Percentiles rank a stretch among this genome's conserved stretches.
phyloP scores from a whole-genome alignment of 2,113 vertebrate species.

The Platichthys flesus region DNA sequence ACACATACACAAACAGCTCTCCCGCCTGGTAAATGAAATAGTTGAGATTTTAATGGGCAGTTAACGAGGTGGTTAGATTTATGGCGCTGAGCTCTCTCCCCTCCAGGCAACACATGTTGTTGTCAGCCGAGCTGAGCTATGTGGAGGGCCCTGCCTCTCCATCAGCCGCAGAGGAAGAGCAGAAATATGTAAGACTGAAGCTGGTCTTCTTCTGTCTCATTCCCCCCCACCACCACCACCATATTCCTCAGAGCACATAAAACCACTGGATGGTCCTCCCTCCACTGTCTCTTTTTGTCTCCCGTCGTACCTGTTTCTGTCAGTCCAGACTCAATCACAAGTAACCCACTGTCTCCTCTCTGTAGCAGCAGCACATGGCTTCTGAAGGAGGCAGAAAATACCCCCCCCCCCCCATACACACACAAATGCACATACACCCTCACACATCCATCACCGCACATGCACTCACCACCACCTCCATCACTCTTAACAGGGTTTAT shows the following conservation, averaged over 20 bases:
- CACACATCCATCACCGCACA: constrained; percentile 16
- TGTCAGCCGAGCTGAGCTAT: constrained; percentile 66
- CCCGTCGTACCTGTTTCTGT: constrained; percentile 39
- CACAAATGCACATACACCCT: neutral
- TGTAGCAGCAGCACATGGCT: constrained; percentile 60
- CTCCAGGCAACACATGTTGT: constrained; percentile 69
- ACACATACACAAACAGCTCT: constrained; percentile 41
- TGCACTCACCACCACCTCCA: constrained; percentile 21
- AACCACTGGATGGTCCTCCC: constrained; percentile 47
- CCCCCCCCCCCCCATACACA: neutral
- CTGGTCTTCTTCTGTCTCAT: constrained; percentile 7
- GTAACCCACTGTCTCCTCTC: constrained; percentile 62
- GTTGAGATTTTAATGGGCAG: constrained; percentile 72
- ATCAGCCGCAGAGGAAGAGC: constrained; percentile 37
- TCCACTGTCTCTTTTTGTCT: constrained; percentile 41
- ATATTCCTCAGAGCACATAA: constrained; percentile 16
- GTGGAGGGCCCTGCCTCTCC: constrained; percentile 50
- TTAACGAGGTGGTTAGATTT: constrained; percentile 75
- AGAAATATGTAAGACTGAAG: too few relatives aligned
- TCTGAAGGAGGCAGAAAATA: constrained; percentile 43
- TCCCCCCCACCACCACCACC: neutral
- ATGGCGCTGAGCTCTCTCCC: constrained; percentile 49
- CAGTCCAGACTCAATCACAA: constrained; percentile 49
- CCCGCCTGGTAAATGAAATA: constrained; percentile 66
- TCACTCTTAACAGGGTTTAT: constrained; percentile 66